These are phyloP conservation scores for Spheniscus humboldti DNA, from an alignment of 2,797 vertebrate species.

Conservation along the genomic window DNA sequence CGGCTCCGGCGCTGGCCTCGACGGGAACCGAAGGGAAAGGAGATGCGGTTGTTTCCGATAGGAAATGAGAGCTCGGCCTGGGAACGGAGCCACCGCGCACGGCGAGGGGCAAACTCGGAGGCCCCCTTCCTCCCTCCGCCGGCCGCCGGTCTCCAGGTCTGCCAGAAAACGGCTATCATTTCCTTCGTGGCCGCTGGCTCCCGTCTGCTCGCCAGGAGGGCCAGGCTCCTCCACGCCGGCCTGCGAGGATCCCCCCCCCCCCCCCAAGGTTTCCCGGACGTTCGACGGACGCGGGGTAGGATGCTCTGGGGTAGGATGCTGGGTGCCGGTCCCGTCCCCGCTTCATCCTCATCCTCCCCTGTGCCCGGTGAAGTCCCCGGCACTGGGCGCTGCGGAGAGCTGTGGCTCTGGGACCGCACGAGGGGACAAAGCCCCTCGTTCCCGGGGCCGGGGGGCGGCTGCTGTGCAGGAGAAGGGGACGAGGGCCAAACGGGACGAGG, in stretches of 20 bases:
- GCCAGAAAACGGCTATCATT: background rate
- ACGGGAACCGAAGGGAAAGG: background rate
- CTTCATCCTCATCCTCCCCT: background rate
- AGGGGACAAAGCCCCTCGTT: background rate
- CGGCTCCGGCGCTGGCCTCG: background rate
- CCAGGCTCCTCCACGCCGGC: accelerated
- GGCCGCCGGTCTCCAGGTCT: background rate
- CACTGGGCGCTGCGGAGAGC: background rate
- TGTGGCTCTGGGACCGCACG: background rate
- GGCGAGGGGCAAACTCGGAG: accelerated
- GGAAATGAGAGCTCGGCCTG: background rate
- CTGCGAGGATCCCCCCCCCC: background rate
- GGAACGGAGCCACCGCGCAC: background rate
- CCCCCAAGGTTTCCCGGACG: background rate
- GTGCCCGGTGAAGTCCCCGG: background rate
- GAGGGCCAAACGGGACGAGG: background rate
- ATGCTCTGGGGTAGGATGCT: background rate
- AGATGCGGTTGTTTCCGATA: background rate
- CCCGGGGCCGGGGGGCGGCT: background rate
- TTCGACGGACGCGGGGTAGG: background rate
- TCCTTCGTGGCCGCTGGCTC: background rate
- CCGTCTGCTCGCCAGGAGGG: background rate
- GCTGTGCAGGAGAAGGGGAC: background rate
- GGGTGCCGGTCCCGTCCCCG: background rate
- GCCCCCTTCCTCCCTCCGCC: background rate